Conservation (phyloP, 2,888 invertebrate genomes). For the Zhuqinia jingwanae region DNA sequence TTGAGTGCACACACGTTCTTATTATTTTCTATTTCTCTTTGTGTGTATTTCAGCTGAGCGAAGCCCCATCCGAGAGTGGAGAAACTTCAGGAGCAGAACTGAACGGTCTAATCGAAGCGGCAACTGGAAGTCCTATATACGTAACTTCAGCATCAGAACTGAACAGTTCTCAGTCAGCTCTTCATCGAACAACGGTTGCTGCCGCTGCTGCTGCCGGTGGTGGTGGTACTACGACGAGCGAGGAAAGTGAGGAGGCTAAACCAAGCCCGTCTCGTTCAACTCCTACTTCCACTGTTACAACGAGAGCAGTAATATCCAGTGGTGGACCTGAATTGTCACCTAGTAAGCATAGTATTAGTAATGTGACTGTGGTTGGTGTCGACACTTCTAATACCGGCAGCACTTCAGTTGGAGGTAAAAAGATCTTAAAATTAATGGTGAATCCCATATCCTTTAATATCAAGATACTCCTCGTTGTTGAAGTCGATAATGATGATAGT, state of each 20-base stretch:
- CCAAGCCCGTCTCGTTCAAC: slow-evolving; percentile 75
- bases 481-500: not conserved
- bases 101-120: slow-evolving; percentile 90
- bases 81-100: slow-evolving; percentile 83
- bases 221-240: slow-evolving; percentile 60
- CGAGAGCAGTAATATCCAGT: slow-evolving; percentile 80
- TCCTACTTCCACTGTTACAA: slow-evolving; percentile 81
- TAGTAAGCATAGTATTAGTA: slow-evolving; percentile 60
- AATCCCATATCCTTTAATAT: not conserved
- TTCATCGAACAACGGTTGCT: slow-evolving; percentile 74
- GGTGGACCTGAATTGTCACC: slow-evolving; percentile 74
- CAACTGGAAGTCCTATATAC: slow-evolving; percentile 86
- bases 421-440: slow-evolving; percentile 46
- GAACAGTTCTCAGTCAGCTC: slow-evolving; percentile 78
- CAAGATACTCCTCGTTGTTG: slow-evolving; percentile 7
- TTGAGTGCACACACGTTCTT: not conserved
- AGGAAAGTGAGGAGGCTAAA: slow-evolving; percentile 55
- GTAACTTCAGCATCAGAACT: slow-evolving; percentile 86
- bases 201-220: slow-evolving; percentile 69
- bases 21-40: slow-evolving; percentile 25
- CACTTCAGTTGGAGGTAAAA: slow-evolving; percentile 59
- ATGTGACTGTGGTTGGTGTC: slow-evolving; percentile 69
- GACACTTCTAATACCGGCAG: slow-evolving; percentile 51
- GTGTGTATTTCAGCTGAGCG: slow-evolving; percentile 84
- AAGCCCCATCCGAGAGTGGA: slow-evolving; percentile 82